Percentiles rank a stretch among this genome's conserved stretches.
These are phyloP conservation scores for Osmerus mordax DNA, from an alignment of 2,113 vertebrate species.

Conservation along the genomic window DNA sequence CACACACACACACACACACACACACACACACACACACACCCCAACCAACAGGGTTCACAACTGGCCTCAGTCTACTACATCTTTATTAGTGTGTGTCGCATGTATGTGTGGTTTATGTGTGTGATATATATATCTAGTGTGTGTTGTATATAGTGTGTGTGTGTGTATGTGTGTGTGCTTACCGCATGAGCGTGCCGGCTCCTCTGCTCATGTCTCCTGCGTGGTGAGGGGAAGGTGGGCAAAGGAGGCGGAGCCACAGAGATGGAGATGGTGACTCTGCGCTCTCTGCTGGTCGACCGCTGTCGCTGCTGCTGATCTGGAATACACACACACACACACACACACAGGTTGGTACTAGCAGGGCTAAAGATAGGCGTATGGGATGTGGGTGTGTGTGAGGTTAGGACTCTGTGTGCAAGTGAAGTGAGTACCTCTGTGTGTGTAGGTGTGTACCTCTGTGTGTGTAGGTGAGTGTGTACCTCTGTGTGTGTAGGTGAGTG, in stretches of 20 bases:
- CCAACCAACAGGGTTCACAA: no score
- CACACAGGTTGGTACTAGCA: not conserved
- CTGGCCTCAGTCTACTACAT: no score
- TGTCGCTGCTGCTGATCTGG: conserved; percentile 17
- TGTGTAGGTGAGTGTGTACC: not conserved
- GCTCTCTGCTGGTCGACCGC: conserved; percentile 82
- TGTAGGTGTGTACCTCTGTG: not conserved
- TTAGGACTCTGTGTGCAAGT: not conserved
- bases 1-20: no score
- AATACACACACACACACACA: not conserved
- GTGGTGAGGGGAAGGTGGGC: conserved; percentile 83
- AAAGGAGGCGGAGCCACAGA: conserved; percentile 86
- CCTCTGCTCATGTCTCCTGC: conserved; percentile 80
- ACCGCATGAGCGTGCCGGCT: conserved; percentile 83
- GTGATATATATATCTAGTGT: no score
- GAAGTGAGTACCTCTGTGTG: not conserved
- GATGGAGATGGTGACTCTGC: conserved; percentile 78
- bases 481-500: no score
- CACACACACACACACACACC: conserved; percentile 17
- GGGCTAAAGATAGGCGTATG: not conserved
- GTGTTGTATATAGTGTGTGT: not conserved
- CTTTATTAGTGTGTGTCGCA: not conserved
- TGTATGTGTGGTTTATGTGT: not conserved
- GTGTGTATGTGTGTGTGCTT: conserved; percentile 46
- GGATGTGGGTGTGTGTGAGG: not conserved